Evolutionary conservation across 2,797 vertebrate species (phyloP), one percentile per base, ranked within the genome.

Genomic region (Martes flavigula): DNA sequence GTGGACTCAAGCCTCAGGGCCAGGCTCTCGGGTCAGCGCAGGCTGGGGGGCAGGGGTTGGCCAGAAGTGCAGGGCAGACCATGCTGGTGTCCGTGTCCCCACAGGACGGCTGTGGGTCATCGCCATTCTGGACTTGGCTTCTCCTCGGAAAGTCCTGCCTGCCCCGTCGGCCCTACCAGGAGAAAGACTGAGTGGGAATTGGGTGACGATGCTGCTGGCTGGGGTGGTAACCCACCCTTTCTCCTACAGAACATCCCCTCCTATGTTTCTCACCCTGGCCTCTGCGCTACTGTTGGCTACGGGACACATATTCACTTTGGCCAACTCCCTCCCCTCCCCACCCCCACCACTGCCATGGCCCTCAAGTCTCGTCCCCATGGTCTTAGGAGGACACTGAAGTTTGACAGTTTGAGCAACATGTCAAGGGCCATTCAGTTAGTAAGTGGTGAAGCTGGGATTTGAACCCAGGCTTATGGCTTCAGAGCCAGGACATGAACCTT

Each of bases 151-250:
- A 9, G 79, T 30, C 51, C 66, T 40, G 27, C 32, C 25, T 6
- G 13, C 38, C 38, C 32, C 5, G 11, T 32, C 12, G 6, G 43
- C 5, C 3, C n/a, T 51, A 2, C 15, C 1, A 1, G 12, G 64
- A 46, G 40, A 62, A 5, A 82, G 79, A 30, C 13, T 1, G 21
- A 27, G 48, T 1, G 17, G 9, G 27, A 70, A 32, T 13, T 20
- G 14, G 60, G 30, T 15, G 62, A 6, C 7, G 2, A 6, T 1
- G 56, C 7, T 7, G 13, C 5, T 1, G 10, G 7, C 23, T 2
- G 3, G 4, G 62, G 25, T 4, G 2, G n/a, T 2, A n/a, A 7
- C 35, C 13, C 27, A 27, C n/a, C 21, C 54, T 60, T 15, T 15
- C 15, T 10, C 21, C 23, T 10, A 15, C 10, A 2, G 17, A 1